Percentiles rank a stretch among this genome's conserved stretches.
Evolutionary conservation across 2,888 invertebrate genomes (phyloP).

Genomic region (Calliopum simillimum): DNA sequence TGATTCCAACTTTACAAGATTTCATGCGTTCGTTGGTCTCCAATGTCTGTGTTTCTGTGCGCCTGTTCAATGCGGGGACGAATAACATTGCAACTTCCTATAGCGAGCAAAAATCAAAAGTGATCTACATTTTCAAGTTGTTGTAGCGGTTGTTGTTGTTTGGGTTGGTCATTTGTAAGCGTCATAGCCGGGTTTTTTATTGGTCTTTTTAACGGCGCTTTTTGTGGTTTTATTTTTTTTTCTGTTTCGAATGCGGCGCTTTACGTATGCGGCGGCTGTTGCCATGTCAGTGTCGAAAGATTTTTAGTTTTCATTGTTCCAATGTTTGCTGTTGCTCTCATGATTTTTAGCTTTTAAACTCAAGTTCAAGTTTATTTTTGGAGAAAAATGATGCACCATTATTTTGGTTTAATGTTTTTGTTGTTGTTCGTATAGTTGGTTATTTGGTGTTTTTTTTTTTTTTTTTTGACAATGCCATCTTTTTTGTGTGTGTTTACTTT

Average conservation of each 20-base stretch:
- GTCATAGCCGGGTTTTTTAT: not conserved
- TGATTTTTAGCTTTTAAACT: not conserved
- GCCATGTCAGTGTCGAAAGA: not conserved
- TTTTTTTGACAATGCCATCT: not conserved
- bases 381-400: not conserved
- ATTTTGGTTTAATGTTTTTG: not conserved
- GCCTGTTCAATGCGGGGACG: conserved; percentile 27
- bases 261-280: not conserved
- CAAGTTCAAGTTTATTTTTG: conserved; percentile 23
- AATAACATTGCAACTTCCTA: conserved; percentile 33
- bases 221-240: conserved; percentile 8
- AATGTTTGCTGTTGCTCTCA: conserved; percentile 7
- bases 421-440: not conserved
- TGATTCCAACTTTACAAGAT: not conserved
- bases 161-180: not conserved
- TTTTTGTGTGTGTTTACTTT: not conserved
- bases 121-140: conserved; percentile 21
- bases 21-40: not conserved
- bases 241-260: not conserved
- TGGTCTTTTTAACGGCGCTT: too few relatives aligned
- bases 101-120: conserved; percentile 28
- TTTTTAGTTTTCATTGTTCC: not conserved
- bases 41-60: conserved; percentile 11
- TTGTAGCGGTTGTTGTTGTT: not conserved
- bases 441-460: not conserved